Conservation (phyloP, 2,797 vertebrate genomes). For the Betta splendens region DNA sequence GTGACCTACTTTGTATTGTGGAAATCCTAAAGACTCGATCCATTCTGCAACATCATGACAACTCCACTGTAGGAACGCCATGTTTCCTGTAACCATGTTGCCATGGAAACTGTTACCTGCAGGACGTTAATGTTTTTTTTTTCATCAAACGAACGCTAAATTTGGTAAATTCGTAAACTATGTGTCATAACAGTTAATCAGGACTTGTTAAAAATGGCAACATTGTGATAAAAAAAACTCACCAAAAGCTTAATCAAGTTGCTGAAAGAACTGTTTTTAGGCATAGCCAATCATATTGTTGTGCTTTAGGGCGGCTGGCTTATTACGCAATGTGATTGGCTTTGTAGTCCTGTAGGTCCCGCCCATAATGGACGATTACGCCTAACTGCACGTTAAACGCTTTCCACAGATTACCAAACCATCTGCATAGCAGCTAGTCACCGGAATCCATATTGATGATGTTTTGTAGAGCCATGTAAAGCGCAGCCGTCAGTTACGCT, state of each 20-base stretch:
- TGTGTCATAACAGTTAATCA: accelerated
- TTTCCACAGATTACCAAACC: constrained; percentile 39
- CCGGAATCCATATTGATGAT: accelerated
- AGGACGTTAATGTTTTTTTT: neutral
- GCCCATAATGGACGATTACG: constrained; percentile 23
- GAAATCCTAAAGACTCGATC: constrained; percentile 85
- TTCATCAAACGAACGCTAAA: neutral
- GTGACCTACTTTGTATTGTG: constrained; percentile 85
- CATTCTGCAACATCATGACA: constrained; percentile 84
- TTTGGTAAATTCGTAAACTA: neutral
- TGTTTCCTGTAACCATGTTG: constrained; percentile 63
- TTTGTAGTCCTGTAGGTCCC: neutral
- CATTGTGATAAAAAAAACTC: neutral
- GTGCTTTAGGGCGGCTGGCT: constrained; percentile 46
- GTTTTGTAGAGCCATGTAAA: constrained; percentile 20
- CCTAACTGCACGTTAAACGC: neutral
- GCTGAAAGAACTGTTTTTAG: neutral
- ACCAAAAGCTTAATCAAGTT: neutral
- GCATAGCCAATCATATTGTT: constrained; percentile 54
- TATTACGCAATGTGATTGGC: constrained; percentile 52
- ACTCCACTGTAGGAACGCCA: constrained; percentile 83
- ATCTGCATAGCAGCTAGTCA: accelerated
- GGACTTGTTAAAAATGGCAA: accelerated
- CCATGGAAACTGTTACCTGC: constrained; percentile 74
- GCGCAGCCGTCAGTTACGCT: neutral